Base-by-base conservation (phyloP, 2,888 invertebrate species). In the Papilio demoleus region DNA sequence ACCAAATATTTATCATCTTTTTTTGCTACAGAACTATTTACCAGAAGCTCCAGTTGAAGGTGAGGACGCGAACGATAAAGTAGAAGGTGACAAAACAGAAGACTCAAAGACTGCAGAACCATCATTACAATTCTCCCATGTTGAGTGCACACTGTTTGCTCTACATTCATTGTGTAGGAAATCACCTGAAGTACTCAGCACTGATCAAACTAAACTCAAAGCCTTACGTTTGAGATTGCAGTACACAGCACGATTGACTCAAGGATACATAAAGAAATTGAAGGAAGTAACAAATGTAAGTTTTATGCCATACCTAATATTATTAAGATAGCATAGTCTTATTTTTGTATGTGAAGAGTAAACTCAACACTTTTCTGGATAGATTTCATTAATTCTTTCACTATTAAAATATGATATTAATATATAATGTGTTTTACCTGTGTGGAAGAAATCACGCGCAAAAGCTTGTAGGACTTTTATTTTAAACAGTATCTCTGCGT, bases 181-280 rank as follows among this genome's bases (percentile, higher is more conserved):
- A 80, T 94, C 94, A 73, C 96, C 97, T 0, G 97, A 96, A 70
- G 94, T 94, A 17, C 94, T 95, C 36, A 94, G 96, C 73, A 94
- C 95, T 24, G 96, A 97, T 79, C 95, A 95, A 12, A 87, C 91
- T 12, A 93, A 95, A 75, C 91, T 98, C 9, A 98, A 98, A 85
- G 97, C 98, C 79, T 96, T 99, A 77, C 95, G 97, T 73, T 89
- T 96, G 56, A 94, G 99, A 75, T 90, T 99, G 71, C 98, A 98
- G 84, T 99, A 98, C 87, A 97, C 99, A 81, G 98, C 98, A 0
- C 94, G 98, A 70, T 96, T 97, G 36, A 97, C 97, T 70, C 98
- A 98, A 90, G 97, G 97, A 71, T 98, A 93, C 75, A 89, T 91
- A 8, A 96, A 96, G 81, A 96, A 96, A 77, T 87, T 96, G 47